phyloP scores from a whole-genome alignment of 2,797 vertebrate genomes.

The Sebastiscus tertius region DNA sequence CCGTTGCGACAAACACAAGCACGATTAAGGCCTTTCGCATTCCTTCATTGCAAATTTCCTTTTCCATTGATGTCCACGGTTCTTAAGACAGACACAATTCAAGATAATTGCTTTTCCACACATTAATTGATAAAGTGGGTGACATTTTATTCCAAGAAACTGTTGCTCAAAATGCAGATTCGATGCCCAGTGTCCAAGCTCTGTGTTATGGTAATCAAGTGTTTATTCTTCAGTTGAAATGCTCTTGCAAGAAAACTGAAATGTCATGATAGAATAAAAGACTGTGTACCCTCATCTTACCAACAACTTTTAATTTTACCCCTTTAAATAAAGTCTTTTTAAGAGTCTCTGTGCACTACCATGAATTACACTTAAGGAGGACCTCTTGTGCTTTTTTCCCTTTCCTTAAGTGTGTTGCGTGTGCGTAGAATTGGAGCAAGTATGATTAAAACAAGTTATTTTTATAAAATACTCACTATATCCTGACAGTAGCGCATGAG shows the following conservation, averaged over 20 bases:
- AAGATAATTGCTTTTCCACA: slow-evolving; percentile 40
- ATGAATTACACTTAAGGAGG: background rate
- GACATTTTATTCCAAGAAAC: slow-evolving; percentile 12
- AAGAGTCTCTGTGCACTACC: background rate
- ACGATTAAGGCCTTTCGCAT: slow-evolving; percentile 1
- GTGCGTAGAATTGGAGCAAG: too few species aligned
- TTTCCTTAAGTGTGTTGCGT: too few species aligned
- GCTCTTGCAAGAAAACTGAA: background rate
- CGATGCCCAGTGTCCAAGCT: background rate
- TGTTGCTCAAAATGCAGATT: background rate
- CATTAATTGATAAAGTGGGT: slow-evolving; percentile 26
- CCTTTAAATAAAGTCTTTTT: background rate
- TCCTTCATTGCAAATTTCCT: background rate
- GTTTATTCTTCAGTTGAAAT: background rate
- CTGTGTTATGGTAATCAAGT: slow-evolving; percentile 1
- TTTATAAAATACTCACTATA: too few species aligned
- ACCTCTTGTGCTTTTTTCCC: background rate
- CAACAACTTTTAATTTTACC: background rate
- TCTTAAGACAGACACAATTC: slow-evolving; percentile 2
- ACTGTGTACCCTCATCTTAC: background rate
- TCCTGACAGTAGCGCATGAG: too few species aligned
- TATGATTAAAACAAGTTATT: too few species aligned
- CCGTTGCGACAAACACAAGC: background rate
- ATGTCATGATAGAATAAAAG: background rate
- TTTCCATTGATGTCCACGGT: slow-evolving; percentile 3